Evolutionary conservation across 2,113 vertebrate genomes (phyloP).

Genomic region (Loxodonta africana): DNA sequence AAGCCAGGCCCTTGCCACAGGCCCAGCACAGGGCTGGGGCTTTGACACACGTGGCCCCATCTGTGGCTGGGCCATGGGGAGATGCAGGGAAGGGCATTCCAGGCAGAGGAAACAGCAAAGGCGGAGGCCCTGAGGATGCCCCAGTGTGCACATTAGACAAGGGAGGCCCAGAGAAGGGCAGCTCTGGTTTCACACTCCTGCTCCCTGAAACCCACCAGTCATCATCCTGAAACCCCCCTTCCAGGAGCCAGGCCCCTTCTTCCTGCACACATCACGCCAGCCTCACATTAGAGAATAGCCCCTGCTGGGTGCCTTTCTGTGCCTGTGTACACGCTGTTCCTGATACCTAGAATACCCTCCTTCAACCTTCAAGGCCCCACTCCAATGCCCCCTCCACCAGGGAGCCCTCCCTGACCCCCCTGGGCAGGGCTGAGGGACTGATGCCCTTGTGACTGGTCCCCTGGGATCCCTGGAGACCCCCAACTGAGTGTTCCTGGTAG

Average conservation of each 20-base stretch:
- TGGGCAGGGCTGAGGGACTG: neutral
- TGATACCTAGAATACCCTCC: neutral
- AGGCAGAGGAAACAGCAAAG: neutral
- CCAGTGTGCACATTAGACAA: neutral
- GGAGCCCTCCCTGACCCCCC: neutral
- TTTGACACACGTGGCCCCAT: neutral
- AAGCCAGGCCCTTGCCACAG: slow-evolving; percentile 10
- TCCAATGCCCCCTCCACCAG: neutral
- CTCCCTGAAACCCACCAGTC: neutral
- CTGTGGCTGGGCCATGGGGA: neutral
- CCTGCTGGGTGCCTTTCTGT: neutral
- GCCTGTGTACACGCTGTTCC: neutral
- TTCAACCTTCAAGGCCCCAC: neutral
- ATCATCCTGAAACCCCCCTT: neutral
- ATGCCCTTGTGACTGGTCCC: neutral
- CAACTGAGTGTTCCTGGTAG: neutral
- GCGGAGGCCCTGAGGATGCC: neutral
- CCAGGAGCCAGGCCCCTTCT: neutral
- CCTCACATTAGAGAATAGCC: neutral
- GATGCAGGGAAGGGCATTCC: neutral
- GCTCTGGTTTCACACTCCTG: neutral
- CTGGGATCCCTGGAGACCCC: neutral
- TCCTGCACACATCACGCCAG: rapidly evolving
- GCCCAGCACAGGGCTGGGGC: slow-evolving; percentile 12
- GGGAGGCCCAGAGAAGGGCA: neutral